Evolutionary conservation across 2,797 vertebrate species (phyloP), one percentile per base, ranked within the genome.

Genomic region (Pelodytes ibericus): DNA sequence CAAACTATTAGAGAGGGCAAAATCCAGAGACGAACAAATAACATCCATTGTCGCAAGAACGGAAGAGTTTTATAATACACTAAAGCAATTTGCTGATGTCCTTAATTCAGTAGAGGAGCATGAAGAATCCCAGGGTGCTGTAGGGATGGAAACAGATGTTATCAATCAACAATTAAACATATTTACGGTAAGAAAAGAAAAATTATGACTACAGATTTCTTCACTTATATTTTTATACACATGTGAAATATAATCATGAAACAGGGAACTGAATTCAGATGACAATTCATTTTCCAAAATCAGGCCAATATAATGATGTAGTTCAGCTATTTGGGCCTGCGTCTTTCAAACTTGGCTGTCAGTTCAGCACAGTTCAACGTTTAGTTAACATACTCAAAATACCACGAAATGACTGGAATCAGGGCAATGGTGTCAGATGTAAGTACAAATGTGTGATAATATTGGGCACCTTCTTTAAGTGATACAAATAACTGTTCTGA

Each of bases 101-200:
- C 91, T 99, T 56, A 73, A 77, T 68, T 86, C 75, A 65, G 94
- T 94, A 0, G 91, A 94, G 79, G 91, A 93, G 51, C 94, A 92
- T 47, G 95, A 99, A 82, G 94, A 94, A 9, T 95, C 96, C 1
- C 97, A 98, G 82, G 97, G 94, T 68, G 87, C 91, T 0, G 96
- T 99, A 51, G 95, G 95, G 81, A 96, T 97, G 95, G 97, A 99
- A 87, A 99, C 94, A 0, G 96, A 98, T 1, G 72, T 92, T 71
- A 98, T 99, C 83, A 98, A 98, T 87, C 94, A 97, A 60, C 98
- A 99, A 85, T 88, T 98, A 76, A 88, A 94, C 30, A 87, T 91
- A 2, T 98, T 99, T 84, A 98, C 96, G 97, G 98, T 99, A 95
- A 81, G 90, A 71, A 70, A 47, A 47, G n/a, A 29, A 27, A 53